phyloP scores from a whole-genome alignment of 2,113 vertebrate genomes.

The Pachycephala philippinensis region DNA sequence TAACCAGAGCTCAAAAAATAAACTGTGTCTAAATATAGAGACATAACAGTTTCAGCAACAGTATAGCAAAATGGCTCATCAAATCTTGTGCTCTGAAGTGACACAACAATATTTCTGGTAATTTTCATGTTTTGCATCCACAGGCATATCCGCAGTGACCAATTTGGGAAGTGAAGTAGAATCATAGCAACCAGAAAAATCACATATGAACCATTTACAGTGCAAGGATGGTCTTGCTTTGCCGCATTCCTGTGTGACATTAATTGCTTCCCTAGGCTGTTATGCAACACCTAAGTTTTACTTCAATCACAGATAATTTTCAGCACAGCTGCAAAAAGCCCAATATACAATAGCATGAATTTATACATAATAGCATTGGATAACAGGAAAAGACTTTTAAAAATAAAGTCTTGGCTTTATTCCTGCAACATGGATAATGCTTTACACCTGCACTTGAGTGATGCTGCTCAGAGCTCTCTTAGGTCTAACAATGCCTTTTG shows the following conservation, averaged over 20 bases:
- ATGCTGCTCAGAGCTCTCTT: not conserved
- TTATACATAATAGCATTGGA: not conserved
- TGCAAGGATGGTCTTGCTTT: not conserved
- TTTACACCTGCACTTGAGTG: not conserved
- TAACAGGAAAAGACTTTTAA: too few species aligned
- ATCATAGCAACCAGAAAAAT: not conserved
- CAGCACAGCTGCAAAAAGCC: not conserved
- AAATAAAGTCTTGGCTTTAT: not conserved
- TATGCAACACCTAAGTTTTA: not conserved
- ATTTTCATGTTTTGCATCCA: not conserved
- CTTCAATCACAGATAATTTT: not conserved
- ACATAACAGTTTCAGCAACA: not conserved
- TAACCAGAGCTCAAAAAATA: not conserved
- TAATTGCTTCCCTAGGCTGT: not conserved
- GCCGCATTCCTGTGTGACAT: fast-evolving
- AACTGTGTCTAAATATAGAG: not conserved
- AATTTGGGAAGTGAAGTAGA: not conserved
- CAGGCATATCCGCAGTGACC: not conserved
- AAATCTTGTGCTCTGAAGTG: not conserved
- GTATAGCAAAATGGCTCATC: not conserved
- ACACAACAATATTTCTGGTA: not conserved
- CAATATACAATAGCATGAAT: not conserved
- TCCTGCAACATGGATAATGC: not conserved
- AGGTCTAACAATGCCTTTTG: not conserved
- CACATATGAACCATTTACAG: not conserved